phyloP scores from a whole-genome alignment of 2,797 vertebrate species.

The Acanthopagrus latus region DNA sequence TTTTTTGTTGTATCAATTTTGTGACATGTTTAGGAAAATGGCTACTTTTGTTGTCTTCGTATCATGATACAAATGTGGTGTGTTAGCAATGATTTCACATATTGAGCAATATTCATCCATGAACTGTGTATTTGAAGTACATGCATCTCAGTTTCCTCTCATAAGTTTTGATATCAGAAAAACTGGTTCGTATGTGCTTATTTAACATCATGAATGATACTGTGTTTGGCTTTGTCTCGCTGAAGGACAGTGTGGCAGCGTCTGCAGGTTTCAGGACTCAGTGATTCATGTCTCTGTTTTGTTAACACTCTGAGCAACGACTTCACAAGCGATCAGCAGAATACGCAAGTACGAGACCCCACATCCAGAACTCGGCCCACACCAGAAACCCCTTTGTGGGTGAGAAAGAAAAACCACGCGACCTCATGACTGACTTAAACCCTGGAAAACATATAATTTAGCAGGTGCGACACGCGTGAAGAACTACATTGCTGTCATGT shows the following conservation, averaged over 20 bases:
- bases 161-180: neutral
- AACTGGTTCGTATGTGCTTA: neutral
- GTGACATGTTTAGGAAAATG: neutral
- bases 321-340: slow-evolving; percentile 46
- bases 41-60: neutral
- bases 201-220: neutral
- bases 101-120: neutral
- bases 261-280: slow-evolving; percentile 38
- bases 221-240: slow-evolving; percentile 27
- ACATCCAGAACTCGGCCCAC: slow-evolving; percentile 26
- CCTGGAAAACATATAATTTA: neutral
- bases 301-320: slow-evolving; percentile 33
- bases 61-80: neutral
- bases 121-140: neutral
- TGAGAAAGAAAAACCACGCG: neutral
- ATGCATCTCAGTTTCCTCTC: neutral
- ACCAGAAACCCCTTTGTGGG: neutral
- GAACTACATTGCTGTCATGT: too few species aligned
- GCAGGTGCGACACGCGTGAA: too few species aligned
- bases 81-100: neutral
- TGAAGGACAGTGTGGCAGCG: slow-evolving; percentile 22
- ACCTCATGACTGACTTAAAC: neutral
- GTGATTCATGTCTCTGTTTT: slow-evolving; percentile 52
- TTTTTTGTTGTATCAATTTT: neutral
- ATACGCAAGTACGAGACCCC: slow-evolving; percentile 41